Percentiles rank a stretch among this genome's conserved stretches.
Conservation (phyloP, 2,113 vertebrate species). For the Uropsilus gracilis region DNA sequence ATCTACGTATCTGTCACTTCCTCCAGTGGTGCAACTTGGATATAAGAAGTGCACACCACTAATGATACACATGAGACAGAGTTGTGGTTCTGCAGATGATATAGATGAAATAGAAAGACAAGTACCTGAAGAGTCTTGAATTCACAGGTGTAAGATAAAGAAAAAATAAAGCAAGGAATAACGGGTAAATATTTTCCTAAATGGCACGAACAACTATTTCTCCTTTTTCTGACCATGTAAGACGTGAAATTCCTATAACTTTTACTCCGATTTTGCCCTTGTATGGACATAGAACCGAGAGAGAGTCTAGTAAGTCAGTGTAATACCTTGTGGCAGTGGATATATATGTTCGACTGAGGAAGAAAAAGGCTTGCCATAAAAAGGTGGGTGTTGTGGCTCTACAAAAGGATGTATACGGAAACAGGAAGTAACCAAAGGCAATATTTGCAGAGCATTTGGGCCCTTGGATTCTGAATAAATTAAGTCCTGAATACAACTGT, state of each 20-base stretch:
- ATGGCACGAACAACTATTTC: neutral
- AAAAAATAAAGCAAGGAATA: neutral
- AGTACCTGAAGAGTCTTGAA: neutral
- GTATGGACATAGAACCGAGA: neutral
- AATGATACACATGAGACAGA: neutral
- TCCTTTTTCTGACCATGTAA: neutral
- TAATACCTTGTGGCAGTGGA: neutral
- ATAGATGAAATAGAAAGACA: neutral
- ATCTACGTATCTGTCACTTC: neutral
- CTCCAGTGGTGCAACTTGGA: neutral
- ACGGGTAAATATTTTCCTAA: neutral
- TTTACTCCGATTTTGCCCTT: neutral
- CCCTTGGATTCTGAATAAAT: neutral
- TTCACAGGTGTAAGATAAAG: neutral
- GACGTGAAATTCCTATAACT: neutral
- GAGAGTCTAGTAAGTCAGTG: neutral
- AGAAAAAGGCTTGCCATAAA: neutral
- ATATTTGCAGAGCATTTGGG: neutral
- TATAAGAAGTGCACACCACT: neutral
- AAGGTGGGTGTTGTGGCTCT: neutral
- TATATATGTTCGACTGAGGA: neutral
- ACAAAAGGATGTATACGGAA: neutral
- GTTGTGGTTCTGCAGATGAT: neutral
- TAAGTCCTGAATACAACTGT: neutral
- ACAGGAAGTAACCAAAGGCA: neutral